phyloP scores from a whole-genome alignment of 2,797 vertebrate genomes.

The Protonibea diacanthus region DNA sequence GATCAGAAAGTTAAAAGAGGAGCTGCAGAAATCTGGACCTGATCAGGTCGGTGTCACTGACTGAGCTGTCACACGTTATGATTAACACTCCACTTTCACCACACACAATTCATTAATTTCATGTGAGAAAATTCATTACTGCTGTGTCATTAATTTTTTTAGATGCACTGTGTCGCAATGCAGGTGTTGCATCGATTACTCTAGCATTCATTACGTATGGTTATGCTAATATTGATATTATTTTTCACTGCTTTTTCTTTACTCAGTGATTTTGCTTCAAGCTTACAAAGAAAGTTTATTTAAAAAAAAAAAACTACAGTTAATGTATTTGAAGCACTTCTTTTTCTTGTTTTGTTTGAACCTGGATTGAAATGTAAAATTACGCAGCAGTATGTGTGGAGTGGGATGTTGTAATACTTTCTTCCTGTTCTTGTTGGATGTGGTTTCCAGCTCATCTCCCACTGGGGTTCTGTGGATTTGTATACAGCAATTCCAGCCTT shows the following conservation, averaged over 20 bases:
- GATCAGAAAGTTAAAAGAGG: slow-evolving; percentile 70
- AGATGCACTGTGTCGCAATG: slow-evolving; percentile 45
- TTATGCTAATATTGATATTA: background rate
- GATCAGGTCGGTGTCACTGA: slow-evolving; percentile 61
- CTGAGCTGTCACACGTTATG: background rate
- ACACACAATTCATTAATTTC: background rate
- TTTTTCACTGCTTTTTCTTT: slow-evolving; percentile 1
- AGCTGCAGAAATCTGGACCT: slow-evolving; percentile 58
- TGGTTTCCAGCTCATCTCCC: background rate
- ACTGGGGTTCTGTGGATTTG: background rate
- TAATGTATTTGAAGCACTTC: background rate
- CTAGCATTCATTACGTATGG: background rate
- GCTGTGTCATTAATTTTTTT: slow-evolving; percentile 38
- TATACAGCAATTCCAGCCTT: background rate
- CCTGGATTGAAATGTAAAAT: background rate
- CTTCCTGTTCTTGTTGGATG: background rate
- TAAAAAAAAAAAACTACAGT: background rate
- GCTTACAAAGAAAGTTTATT: slow-evolving; percentile 1
- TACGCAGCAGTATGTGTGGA: background rate
- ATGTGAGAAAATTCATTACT: slow-evolving; percentile 11
- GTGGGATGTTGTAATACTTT: background rate
- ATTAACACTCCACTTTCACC: background rate
- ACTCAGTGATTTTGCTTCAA: background rate
- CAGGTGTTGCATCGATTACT: slow-evolving; percentile 29
- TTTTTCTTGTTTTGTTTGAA: background rate